Evolutionary conservation across 2,113 vertebrate species (phyloP).

Genomic region (Labrus mixtus): DNA sequence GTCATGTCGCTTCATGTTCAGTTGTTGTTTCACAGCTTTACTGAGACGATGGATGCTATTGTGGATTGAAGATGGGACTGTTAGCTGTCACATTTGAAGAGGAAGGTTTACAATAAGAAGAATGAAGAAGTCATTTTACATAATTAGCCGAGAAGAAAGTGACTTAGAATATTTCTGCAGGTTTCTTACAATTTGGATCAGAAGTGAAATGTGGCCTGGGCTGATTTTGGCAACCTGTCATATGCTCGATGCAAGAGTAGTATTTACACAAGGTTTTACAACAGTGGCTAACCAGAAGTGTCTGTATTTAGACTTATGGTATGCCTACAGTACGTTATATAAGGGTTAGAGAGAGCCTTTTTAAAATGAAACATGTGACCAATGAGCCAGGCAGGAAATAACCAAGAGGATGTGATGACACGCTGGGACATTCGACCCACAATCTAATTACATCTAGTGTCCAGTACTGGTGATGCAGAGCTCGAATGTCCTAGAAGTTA

Average conservation of each 20-base stretch:
- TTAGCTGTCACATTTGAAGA: neutral
- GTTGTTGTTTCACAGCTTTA: constrained; percentile 3
- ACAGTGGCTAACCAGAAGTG: constrained; percentile 9
- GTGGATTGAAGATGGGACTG: constrained; percentile 1
- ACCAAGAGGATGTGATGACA: constrained; percentile 67
- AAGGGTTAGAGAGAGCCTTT: neutral
- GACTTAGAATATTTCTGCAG: constrained; percentile 6
- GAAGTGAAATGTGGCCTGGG: constrained; percentile 8
- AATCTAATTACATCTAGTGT: neutral
- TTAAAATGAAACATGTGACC: constrained; percentile 14
- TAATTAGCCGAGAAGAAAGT: neutral
- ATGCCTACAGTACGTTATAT: constrained; percentile 12
- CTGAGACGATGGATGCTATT: neutral
- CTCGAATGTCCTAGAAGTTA: too few species aligned
- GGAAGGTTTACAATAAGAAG: constrained; percentile 11
- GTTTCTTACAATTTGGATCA: constrained; percentile 38
- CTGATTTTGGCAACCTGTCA: constrained; percentile 12
- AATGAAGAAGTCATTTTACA: constrained; percentile 24
- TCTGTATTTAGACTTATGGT: constrained; percentile 2
- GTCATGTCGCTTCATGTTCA: neutral
- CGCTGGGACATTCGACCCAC: constrained; percentile 22
- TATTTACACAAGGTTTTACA: constrained; percentile 23
- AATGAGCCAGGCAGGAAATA: constrained; percentile 17
- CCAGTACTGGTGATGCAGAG: too few species aligned
- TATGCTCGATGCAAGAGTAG: neutral